Conservation (phyloP, 2,797 vertebrate species). For the Sylvilagus floridanus region DNA sequence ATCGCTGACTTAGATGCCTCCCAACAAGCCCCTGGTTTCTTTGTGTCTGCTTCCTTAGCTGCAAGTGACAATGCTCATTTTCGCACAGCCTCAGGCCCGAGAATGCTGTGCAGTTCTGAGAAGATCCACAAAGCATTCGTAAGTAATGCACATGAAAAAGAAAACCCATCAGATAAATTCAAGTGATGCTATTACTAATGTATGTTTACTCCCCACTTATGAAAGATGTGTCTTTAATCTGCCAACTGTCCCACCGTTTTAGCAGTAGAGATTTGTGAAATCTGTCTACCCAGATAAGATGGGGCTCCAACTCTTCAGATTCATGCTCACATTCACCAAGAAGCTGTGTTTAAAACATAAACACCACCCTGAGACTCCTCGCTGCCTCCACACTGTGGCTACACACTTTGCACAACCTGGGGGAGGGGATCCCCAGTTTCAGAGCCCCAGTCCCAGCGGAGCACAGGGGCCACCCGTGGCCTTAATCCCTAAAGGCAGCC, state of each 20-base stretch:
- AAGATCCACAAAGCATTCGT: neutral
- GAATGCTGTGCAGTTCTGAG: neutral
- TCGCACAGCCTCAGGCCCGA: neutral
- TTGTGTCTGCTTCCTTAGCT: conserved; percentile 5
- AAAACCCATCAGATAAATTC: neutral
- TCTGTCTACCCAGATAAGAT: neutral
- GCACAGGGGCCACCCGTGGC: too few species aligned
- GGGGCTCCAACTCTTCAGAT: neutral
- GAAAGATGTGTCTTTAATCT: neutral
- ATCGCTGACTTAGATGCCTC: neutral
- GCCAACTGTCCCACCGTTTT: neutral
- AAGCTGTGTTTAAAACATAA: neutral
- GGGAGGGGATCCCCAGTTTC: too few species aligned
- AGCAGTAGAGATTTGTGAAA: neutral
- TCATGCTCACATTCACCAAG: neutral
- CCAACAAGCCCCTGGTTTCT: neutral
- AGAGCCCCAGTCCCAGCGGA: too few species aligned
- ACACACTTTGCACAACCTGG: too few species aligned
- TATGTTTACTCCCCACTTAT: neutral
- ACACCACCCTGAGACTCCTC: too few species aligned
- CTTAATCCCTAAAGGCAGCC: too few species aligned
- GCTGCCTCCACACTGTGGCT: too few species aligned
- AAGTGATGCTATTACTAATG: neutral
- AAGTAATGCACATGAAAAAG: neutral
- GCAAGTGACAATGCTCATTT: neutral